Evolutionary conservation across 2,888 invertebrate species (phyloP), one percentile per base, ranked within the genome.

Genomic region (Podotricha telesiphe): DNA sequence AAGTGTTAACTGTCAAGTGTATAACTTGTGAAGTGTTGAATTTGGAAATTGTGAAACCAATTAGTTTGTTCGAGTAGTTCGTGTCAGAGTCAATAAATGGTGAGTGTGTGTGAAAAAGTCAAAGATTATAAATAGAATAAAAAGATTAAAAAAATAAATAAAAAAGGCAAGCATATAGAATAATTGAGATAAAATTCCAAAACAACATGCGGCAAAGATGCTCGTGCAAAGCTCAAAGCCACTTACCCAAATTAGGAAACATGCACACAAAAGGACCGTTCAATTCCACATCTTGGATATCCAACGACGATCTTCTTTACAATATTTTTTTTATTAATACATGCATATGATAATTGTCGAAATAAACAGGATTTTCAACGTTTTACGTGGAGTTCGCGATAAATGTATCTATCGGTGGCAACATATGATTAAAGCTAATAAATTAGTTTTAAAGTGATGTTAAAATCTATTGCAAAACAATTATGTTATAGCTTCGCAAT

Each of bases 381-480:
- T 37, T 53, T 81, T 80, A 79, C 78, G 77, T 83, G 82, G 83
- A 84, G 79, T 86, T 68, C 59, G 67, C 65, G 79, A 75, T 82
- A 85, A 86, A 80, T 78, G 76, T 80, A 77, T 77, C 72, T 86
- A 83, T 85, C 37, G 7, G 86, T 28, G 28, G 28, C 91, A 91
- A 91, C 84, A 85, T 86, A 83, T 85, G 82, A 82, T 82, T 84
- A 90, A 91, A 91, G 90, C 91, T 74, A 72, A 67, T 85, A 83
- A 81, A 86, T 68, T 48, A 84, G 82, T 85, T 80, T 83, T 82
- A 75, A 83, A 80, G 82, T 86, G 84, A 85, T 87, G 87, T 90
- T 90, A 88, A 88, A 87, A 88, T 87, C 88, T 89, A 89, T 85
- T 78, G 92, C 92, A 92, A 91, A 91, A 89, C 89, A 91, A 92